These are phyloP conservation scores for Eumacrocentrus americanus DNA, from an alignment of 2,888 invertebrate genomes.

Conservation along the genomic window DNA sequence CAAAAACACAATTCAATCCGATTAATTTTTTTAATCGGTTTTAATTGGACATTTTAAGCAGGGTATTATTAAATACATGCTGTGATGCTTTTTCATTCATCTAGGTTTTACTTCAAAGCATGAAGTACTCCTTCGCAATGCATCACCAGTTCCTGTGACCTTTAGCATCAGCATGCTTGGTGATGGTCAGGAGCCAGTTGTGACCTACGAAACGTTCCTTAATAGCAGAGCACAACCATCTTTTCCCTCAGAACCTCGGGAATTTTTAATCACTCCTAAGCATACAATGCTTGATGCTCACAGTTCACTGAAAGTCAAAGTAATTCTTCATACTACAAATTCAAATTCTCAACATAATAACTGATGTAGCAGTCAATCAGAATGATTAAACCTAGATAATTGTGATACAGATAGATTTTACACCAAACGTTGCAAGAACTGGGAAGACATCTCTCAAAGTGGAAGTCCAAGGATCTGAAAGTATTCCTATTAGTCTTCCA, in stretches of 20 bases:
- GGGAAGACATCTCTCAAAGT: slow-evolving; percentile 63
- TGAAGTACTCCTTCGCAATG: slow-evolving; percentile 64
- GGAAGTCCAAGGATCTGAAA: slow-evolving; percentile 64
- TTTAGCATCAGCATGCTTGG: slow-evolving; percentile 63
- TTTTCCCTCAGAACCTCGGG: slow-evolving; percentile 64
- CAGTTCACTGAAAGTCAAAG: slow-evolving; percentile 61
- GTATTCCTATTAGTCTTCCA: slow-evolving; percentile 65
- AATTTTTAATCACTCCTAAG: slow-evolving; percentile 64
- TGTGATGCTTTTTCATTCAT: slow-evolving; percentile 8
- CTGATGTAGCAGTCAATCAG: slow-evolving; percentile 16
- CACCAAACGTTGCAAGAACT: slow-evolving; percentile 64
- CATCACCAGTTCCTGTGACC: slow-evolving; percentile 65
- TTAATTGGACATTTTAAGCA: too few species aligned
- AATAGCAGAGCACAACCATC: slow-evolving; percentile 49
- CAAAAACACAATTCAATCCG: too few species aligned
- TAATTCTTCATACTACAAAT: slow-evolving; percentile 42
- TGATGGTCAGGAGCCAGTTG: slow-evolving; percentile 66
- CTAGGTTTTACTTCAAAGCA: slow-evolving; percentile 64
- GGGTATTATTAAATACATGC: too few species aligned
- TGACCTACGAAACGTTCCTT: slow-evolving; percentile 63
- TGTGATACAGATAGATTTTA: slow-evolving; percentile 63
- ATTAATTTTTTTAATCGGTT: too few species aligned
- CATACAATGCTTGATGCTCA: slow-evolving; percentile 63
- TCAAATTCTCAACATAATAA: not conserved
- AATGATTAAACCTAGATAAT: not conserved